Conservation (phyloP, 2,888 invertebrate genomes). For the Agrypnus murinus region DNA sequence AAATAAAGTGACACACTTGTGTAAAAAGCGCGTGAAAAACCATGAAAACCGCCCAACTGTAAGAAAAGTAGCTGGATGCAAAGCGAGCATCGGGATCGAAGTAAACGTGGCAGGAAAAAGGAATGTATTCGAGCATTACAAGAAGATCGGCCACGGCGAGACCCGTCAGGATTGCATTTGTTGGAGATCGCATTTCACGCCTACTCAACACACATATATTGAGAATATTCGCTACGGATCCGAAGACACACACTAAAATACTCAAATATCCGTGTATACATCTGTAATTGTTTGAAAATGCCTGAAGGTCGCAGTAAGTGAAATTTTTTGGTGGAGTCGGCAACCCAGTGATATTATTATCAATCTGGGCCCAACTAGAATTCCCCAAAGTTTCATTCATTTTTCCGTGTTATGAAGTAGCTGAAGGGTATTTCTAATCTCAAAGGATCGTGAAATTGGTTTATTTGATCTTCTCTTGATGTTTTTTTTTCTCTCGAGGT, state of each 20-base stretch:
- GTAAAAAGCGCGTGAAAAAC: constrained; percentile 93
- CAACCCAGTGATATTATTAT: constrained; percentile 20
- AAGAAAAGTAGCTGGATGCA: constrained; percentile 75
- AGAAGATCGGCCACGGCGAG: constrained; percentile 93
- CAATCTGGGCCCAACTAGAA: constrained; percentile 10
- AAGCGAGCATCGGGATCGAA: constrained; percentile 76
- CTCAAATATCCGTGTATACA: constrained; percentile 89
- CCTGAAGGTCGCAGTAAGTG: constrained; percentile 72
- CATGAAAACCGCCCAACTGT: constrained; percentile 89
- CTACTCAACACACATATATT: constrained; percentile 93
- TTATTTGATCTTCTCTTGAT: too few species aligned
- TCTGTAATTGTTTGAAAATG: constrained; percentile 80
- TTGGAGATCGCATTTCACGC: constrained; percentile 92
- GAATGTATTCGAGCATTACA: constrained; percentile 96
- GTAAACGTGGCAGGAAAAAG: constrained; percentile 88
- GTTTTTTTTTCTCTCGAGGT: too few species aligned
- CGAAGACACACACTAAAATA: constrained; percentile 90
- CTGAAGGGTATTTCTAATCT: too few species aligned
- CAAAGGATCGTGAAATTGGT: too few species aligned
- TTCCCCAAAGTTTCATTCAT: constrained; percentile 24
- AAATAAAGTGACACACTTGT: constrained; percentile 91
- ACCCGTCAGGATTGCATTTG: constrained; percentile 92
- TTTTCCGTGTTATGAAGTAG: neutral
- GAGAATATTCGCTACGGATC: constrained; percentile 92
- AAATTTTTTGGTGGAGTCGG: constrained; percentile 4